A percentile compares a stretch with the other conserved stretches of the same genome.
Evolutionary conservation across 2,797 vertebrate species (phyloP).

Genomic region (Cheirogaleus major): DNA sequence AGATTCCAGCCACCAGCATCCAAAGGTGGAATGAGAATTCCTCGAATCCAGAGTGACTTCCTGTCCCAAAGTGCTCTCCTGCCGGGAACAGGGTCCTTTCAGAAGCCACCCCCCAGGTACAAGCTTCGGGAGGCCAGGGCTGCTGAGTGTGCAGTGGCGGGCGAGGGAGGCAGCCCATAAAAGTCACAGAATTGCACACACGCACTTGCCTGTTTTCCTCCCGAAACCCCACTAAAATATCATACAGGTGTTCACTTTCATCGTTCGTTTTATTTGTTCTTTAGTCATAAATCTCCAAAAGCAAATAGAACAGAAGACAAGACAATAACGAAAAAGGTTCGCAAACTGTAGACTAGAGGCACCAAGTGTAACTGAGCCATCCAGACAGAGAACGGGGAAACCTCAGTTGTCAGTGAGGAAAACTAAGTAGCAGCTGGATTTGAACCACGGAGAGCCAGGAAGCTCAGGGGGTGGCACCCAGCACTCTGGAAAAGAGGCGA

Average conservation of each 20-base stretch:
- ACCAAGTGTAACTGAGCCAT: accelerated
- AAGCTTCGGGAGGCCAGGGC: accelerated
- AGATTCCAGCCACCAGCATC: too few relatives aligned
- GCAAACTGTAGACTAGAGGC: not conserved
- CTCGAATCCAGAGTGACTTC: accelerated
- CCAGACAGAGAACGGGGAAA: not conserved
- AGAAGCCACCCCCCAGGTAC: accelerated
- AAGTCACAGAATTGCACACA: not conserved
- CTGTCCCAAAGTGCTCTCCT: too few relatives aligned
- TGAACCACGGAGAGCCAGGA: not conserved
- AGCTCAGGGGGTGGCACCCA: accelerated
- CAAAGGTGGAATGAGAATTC: not conserved
- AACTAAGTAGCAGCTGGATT: not conserved
- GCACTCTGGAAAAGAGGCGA: accelerated
- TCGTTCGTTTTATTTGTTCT: not conserved
- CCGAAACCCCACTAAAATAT: not conserved
- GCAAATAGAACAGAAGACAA: not conserved
- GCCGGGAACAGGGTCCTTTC: not conserved
- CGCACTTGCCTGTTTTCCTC: accelerated
- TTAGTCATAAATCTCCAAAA: not conserved
- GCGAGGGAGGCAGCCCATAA: accelerated
- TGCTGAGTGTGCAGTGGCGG: accelerated
- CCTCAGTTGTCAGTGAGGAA: accelerated
- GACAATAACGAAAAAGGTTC: too few relatives aligned
- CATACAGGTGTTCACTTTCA: too few relatives aligned